These are phyloP conservation scores for Dione vanillae DNA, from an alignment of 2,888 invertebrate species.

Conservation along the genomic window DNA sequence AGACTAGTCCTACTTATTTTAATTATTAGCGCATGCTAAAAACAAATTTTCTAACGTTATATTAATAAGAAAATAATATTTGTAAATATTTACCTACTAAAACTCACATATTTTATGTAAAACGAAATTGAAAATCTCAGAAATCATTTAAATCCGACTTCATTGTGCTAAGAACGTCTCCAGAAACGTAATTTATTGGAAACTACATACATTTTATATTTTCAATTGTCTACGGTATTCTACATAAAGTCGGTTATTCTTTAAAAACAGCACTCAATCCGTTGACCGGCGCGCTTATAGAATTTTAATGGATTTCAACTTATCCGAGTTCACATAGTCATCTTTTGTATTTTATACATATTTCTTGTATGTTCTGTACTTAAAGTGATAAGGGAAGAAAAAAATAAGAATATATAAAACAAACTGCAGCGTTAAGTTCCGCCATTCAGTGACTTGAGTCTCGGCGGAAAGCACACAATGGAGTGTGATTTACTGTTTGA, in stretches of 20 bases:
- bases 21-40: no score
- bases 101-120: neutral
- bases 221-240: conserved; percentile 7
- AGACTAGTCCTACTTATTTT: no score
- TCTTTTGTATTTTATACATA: conserved; percentile 16
- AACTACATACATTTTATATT: conserved; percentile 1
- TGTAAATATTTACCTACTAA: conserved; percentile 7
- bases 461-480: no score
- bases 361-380: neutral
- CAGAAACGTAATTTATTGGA: conserved; percentile 18
- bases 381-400: neutral
- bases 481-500: no score
- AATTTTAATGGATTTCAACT: conserved; percentile 53
- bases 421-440: no score
- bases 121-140: conserved; percentile 22
- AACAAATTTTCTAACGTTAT: no score
- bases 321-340: conserved; percentile 49
- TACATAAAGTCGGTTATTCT: conserved; percentile 26
- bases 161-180: conserved; percentile 6
- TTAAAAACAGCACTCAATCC: conserved; percentile 26
- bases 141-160: conserved; percentile 31
- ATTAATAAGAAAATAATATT: no score
- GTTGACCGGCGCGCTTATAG: conserved; percentile 38
- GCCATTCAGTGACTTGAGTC: no score
- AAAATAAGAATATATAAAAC: no score